phyloP scores from a whole-genome alignment of 2,113 vertebrate genomes.

The Calyptomena viridis region DNA sequence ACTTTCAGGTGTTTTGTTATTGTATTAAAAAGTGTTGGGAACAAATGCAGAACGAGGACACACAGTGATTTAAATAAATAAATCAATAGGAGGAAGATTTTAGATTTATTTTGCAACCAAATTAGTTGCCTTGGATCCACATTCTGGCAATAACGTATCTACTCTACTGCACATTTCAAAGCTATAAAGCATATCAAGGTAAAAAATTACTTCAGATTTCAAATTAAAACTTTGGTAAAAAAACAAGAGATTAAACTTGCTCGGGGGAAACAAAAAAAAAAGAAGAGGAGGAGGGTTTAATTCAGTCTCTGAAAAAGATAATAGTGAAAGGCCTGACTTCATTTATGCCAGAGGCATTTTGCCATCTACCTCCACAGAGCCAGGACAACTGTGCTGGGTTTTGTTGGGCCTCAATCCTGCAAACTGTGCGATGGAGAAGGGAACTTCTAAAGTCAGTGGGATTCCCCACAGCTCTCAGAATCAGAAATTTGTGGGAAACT shows the following conservation, averaged over 20 bases:
- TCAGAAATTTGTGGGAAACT: slow-evolving; percentile 59
- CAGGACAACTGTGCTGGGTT: background rate
- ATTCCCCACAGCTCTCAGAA: slow-evolving; percentile 51
- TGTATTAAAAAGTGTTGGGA: background rate
- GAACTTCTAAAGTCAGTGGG: slow-evolving; percentile 58
- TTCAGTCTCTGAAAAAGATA: background rate
- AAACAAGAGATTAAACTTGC: background rate
- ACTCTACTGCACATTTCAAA: background rate
- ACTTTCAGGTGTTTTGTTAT: background rate
- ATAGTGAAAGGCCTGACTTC: slow-evolving; percentile 3
- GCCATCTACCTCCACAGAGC: slow-evolving; percentile 23
- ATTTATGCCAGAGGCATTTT: slow-evolving; percentile 5
- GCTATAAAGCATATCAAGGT: background rate
- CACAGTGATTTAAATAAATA: background rate
- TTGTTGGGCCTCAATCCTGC: background rate
- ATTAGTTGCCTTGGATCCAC: background rate
- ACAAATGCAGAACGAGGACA: background rate
- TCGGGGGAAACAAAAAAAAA: background rate
- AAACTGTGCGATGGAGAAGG: background rate
- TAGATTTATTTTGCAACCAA: background rate
- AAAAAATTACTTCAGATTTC: slow-evolving; percentile 27
- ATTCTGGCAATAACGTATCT: background rate
- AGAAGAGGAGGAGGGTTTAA: background rate
- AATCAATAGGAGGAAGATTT: background rate
- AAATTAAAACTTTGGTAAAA: slow-evolving; percentile 2